Evolutionary conservation across 2,797 vertebrate species (phyloP).

Genomic region (Cuculus canorus): DNA sequence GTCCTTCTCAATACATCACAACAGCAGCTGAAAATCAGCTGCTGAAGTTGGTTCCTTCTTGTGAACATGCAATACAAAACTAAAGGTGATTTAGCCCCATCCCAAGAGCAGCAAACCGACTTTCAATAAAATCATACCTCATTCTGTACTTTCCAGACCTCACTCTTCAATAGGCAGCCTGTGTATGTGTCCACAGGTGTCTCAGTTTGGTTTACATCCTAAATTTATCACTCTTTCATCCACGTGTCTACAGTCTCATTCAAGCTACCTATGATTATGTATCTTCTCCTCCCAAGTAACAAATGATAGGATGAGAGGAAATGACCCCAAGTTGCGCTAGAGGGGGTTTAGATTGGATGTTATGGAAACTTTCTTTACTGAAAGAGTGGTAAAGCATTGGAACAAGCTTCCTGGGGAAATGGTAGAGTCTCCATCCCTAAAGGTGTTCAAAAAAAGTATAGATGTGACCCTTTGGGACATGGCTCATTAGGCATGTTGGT

Average conservation of each 20-base stretch:
- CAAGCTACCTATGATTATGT: neutral
- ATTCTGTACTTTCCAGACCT: neutral
- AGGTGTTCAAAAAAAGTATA: no score
- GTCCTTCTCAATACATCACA: neutral
- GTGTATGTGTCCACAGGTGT: neutral
- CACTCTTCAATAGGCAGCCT: neutral
- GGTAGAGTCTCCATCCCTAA: no score
- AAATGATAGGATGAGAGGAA: no score
- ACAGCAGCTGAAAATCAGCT: neutral
- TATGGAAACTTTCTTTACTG: no score
- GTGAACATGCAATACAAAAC: neutral
- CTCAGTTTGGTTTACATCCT: neutral
- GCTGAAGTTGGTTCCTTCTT: neutral
- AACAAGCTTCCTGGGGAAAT: no score
- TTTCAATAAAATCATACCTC: neutral
- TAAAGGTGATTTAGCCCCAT: neutral
- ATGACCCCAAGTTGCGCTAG: no score
- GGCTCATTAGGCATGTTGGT: no score
- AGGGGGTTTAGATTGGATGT: no score
- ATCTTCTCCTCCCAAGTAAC: no score
- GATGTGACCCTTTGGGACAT: no score
- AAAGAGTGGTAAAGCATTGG: no score
- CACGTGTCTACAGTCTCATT: neutral
- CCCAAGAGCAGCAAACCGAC: neutral
- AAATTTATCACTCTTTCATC: neutral